A percentile compares a stretch with the other conserved stretches of the same genome.
These are phyloP conservation scores for Drosophila histrio DNA, from an alignment of 2,888 invertebrate genomes.

Conservation along the genomic window DNA sequence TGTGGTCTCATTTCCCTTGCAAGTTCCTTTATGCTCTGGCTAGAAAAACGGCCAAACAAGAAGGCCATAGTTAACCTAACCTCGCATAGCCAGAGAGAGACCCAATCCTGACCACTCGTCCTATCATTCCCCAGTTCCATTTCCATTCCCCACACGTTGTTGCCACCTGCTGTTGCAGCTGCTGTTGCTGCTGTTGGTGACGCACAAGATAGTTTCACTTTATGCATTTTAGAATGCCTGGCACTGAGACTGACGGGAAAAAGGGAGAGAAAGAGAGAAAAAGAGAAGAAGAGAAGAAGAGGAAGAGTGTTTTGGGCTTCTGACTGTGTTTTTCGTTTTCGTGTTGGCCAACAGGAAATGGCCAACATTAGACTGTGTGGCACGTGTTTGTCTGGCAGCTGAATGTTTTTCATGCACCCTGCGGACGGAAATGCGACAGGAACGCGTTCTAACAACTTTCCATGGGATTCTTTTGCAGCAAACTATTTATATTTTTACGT, in stretches of 20 bases:
- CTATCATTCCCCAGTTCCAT: neutral
- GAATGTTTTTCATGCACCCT: constrained; percentile 44
- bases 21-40: constrained; percentile 19
- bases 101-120: constrained; percentile 13
- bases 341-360: constrained; percentile 76
- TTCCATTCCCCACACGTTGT: neutral
- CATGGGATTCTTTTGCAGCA: constrained; percentile 10
- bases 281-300: neutral
- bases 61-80: constrained; percentile 25
- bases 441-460: constrained; percentile 27
- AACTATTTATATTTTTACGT: neutral
- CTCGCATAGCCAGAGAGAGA: constrained; percentile 7
- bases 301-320: neutral
- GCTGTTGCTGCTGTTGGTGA: constrained; percentile 51
- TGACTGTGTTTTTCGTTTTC: constrained; percentile 19
- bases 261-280: neutral
- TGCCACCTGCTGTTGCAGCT: constrained; percentile 7
- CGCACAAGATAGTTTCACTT: constrained; percentile 61
- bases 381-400: constrained; percentile 61
- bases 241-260: neutral
- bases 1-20: constrained; percentile 62
- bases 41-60: constrained; percentile 5
- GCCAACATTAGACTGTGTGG: constrained; percentile 74
- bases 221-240: constrained; percentile 64
- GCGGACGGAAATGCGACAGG: constrained; percentile 68